Conservation (phyloP, 35 echinoderm and acorn worm species). For the Apostichopus californicus region DNA sequence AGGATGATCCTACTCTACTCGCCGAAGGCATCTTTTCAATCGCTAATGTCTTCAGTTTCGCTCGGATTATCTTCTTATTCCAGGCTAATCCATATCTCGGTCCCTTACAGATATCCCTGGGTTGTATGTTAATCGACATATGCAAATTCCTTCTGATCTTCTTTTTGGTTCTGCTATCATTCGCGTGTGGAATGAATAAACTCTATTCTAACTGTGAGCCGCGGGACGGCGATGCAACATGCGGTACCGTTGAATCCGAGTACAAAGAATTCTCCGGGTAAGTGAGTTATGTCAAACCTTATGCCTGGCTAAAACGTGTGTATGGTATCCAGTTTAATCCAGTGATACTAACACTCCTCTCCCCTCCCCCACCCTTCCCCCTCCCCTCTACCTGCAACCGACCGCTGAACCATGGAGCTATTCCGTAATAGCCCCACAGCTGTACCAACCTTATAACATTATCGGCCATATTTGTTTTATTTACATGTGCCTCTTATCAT, state of each 20-base stretch:
- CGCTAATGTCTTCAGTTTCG: slow-evolving; percentile 97
- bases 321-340: too few species aligned
- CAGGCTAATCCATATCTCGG: slow-evolving; percentile 96
- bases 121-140: slow-evolving; percentile 96
- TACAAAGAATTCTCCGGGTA: slow-evolving; percentile 24
- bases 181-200: slow-evolving; percentile 90
- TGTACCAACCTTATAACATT: too few species aligned
- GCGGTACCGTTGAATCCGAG: neutral
- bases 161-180: slow-evolving; percentile 85
- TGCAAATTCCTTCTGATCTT: slow-evolving; percentile 88
- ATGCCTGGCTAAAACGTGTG: too few species aligned
- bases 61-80: slow-evolving; percentile 96
- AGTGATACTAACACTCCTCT: too few species aligned
- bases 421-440: too few species aligned
- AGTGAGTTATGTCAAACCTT: neutral
- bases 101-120: slow-evolving; percentile 93
- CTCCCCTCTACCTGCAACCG: too few species aligned
- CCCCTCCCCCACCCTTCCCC: too few species aligned
- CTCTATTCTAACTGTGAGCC: slow-evolving; percentile 73
- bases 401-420: too few species aligned
- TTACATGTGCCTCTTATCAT: too few species aligned
- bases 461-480: too few species aligned
- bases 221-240: neutral
- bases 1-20: slow-evolving; percentile 77
- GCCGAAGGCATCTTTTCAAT: slow-evolving; percentile 91